Base-by-base conservation (phyloP, 2,888 invertebrate genomes). In the Platycheirus albimanus region DNA sequence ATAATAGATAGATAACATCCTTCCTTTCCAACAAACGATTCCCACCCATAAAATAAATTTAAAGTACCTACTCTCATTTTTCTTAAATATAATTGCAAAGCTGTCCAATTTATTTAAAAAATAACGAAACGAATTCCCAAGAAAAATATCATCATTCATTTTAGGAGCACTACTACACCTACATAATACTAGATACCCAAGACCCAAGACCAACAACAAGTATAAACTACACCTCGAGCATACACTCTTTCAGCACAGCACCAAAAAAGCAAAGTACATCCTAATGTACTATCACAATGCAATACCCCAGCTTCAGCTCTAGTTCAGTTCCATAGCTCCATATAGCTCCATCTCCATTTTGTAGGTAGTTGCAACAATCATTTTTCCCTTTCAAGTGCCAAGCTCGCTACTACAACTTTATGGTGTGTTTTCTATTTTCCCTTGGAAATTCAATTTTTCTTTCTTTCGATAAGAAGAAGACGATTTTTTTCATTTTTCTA, bases 41-140 rank as follows among this genome's bases (percentile, higher is more conserved):
- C 24, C n/a, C 4, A 2, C n/a, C 30, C 10, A 45, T 19, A 7
- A 61, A 45, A 43, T 45, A 33, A n/a, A 49, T 56, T 47, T 20
- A 36, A 13, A 64, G 49, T 24, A 47, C 13, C 24, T 24, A 20
- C 17, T 24, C 19, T 83, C 72, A 78, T 83, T 83, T 83, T 78
- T 72, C 78, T 56, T 54, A 52, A 58, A 36, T 15, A 74, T 78
- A 83, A 83, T 83, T 83, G 72, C 69, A 74, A 78, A 51, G 56
- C 78, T 83, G 83, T 78, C 83, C 83, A 78, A 78, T 83, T 83
- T 83, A 74, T 78, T 67, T 54, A 78, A 74, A 78, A 76, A 69
- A 41, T 13, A 41, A 11, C 6, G 15, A 72, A 77, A 77, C 77
- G 63, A 83, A 74, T 78, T 78, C 56, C 13, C 63, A 56, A 74